phyloP scores from a whole-genome alignment of 2,113 vertebrate species.

The Castor canadensis region DNA sequence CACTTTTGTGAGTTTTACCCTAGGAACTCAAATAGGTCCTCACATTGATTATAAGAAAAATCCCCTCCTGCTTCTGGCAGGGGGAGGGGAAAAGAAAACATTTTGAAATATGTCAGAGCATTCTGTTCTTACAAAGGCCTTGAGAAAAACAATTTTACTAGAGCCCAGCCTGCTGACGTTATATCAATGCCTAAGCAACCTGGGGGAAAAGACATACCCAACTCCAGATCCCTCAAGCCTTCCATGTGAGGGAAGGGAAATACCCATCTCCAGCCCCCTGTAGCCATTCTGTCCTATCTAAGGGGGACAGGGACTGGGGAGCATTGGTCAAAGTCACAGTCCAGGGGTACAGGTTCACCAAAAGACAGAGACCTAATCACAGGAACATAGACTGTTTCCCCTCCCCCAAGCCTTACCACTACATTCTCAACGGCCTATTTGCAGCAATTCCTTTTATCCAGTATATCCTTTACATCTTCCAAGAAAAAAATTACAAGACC shows the following conservation, averaged over 20 bases:
- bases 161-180: background rate
- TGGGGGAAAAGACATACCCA: background rate
- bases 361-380: background rate
- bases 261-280: background rate
- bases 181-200: background rate
- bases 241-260: background rate
- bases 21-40: slow-evolving; percentile 25
- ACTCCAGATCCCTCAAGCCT: background rate
- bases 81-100: background rate
- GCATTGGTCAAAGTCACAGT: background rate
- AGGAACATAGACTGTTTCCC: background rate
- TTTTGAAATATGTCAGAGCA: slow-evolving; percentile 8
- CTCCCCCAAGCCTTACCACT: background rate
- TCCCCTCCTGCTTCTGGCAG: background rate
- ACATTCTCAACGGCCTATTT: background rate
- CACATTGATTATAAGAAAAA: background rate
- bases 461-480: background rate
- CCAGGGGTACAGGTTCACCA: background rate
- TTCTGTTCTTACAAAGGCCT: slow-evolving; percentile 23
- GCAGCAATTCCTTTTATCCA: background rate
- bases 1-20: slow-evolving; percentile 33
- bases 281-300: background rate
- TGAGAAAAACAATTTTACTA: slow-evolving; percentile 19
- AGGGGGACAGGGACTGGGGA: background rate
- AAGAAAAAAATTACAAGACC: slow-evolving; percentile 4